These are phyloP conservation scores for Brenthis hecate DNA, from an alignment of 2,888 invertebrate species.

Conservation along the genomic window DNA sequence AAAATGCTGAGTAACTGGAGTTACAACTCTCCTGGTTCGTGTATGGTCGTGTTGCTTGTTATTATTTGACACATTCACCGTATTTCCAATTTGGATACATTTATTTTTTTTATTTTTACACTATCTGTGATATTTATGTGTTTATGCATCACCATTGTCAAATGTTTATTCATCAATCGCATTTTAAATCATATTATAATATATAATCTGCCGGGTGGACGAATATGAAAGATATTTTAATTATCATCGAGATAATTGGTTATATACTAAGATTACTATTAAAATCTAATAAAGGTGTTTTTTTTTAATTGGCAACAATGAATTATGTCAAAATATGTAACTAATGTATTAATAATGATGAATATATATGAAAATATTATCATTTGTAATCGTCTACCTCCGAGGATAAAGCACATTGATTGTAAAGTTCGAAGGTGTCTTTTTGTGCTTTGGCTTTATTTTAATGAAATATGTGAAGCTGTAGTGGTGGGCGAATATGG, in stretches of 20 bases:
- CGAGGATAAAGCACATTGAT: constrained; percentile 5
- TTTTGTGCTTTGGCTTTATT: constrained; percentile 17
- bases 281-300: too few species aligned
- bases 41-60: constrained; percentile 2
- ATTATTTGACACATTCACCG: constrained; percentile 22
- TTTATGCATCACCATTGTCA: constrained; percentile 46
- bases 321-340: too few species aligned
- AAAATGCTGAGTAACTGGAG: constrained; percentile 18
- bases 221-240: constrained; percentile 29
- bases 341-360: too few species aligned
- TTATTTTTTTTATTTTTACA: constrained; percentile 60
- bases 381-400: constrained; percentile 9
- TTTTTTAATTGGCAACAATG: too few species aligned
- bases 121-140: constrained; percentile 78
- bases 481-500: constrained; percentile 48
- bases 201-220: constrained; percentile 12
- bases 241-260: neutral
- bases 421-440: constrained; percentile 11
- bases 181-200: constrained; percentile 23
- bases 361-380: neutral
- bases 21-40: constrained; percentile 2
- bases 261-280: too few species aligned
- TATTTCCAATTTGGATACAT: constrained; percentile 32
- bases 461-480: constrained; percentile 33
- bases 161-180: constrained; percentile 30